These are phyloP conservation scores for Luscinia megarhynchos DNA, from an alignment of 2,797 vertebrate genomes.

Conservation along the genomic window DNA sequence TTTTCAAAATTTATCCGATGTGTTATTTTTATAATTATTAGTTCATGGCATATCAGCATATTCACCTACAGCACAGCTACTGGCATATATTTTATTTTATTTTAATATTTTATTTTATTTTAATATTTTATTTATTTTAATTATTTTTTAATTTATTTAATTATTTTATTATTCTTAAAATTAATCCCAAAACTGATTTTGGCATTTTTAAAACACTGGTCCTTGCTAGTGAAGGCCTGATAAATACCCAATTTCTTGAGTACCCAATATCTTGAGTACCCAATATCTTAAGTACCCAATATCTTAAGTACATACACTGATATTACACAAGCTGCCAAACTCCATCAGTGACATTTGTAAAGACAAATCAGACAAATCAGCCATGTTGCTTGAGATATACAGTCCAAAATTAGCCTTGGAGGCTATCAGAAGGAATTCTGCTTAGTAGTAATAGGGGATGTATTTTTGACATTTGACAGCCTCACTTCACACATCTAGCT, in stretches of 20 bases:
- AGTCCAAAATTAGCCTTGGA: neutral
- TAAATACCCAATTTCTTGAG: neutral
- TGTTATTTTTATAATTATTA: neutral
- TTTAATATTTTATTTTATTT: too few relatives aligned
- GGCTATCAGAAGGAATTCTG: neutral
- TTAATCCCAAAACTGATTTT: neutral
- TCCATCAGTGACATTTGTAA: neutral
- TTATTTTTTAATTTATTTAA: too few relatives aligned
- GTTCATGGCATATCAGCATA: neutral
- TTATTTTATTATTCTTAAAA: neutral
- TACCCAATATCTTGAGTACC: neutral
- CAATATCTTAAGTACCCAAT: neutral
- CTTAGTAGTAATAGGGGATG: neutral
- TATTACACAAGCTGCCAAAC: neutral
- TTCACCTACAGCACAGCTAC: neutral
- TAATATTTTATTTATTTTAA: too few relatives aligned
- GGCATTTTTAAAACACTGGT: neutral
- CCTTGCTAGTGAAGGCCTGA: neutral
- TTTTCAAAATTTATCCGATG: neutral
- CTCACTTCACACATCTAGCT: neutral
- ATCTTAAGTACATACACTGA: neutral
- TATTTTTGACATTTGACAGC: neutral
- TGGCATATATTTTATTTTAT: neutral
- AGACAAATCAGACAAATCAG: neutral
- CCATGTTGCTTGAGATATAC: neutral